Percentiles rank a stretch among this genome's conserved stretches.
Conservation (phyloP, 2,888 invertebrate genomes). For the Drosophila merina region DNA sequence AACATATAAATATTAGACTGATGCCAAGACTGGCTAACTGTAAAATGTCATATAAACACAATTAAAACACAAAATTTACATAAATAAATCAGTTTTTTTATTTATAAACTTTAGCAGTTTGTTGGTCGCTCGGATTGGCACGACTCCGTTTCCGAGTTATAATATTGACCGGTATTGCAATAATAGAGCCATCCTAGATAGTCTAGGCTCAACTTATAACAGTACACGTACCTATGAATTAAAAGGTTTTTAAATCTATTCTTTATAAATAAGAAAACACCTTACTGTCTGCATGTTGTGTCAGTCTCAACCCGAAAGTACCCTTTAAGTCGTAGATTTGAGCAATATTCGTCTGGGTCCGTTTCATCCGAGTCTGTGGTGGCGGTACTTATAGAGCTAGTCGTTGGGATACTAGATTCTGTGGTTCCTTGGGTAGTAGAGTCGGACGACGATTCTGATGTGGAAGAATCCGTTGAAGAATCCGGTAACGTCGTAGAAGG, state of each 20-base stretch:
- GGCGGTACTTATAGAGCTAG: slow-evolving; percentile 2
- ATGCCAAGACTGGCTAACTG: not conserved
- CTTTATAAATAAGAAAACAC: not conserved
- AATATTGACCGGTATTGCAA: slow-evolving; percentile 51
- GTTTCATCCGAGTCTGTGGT: slow-evolving; percentile 18
- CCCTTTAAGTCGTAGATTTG: slow-evolving; percentile 40
- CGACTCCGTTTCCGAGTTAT: slow-evolving; percentile 36
- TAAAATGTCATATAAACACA: not conserved
- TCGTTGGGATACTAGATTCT: not conserved
- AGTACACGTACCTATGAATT: slow-evolving; percentile 53
- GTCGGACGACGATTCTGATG: too few species aligned
- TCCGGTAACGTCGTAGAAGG: not conserved
- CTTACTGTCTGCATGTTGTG: slow-evolving; percentile 64
- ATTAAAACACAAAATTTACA: not conserved
- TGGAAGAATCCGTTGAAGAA: not conserved
- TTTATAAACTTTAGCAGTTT: slow-evolving; percentile 24
- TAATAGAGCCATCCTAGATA: slow-evolving; percentile 54
- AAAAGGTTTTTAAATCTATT: not conserved
- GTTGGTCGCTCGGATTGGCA: slow-evolving; percentile 35
- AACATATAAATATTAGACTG: not conserved
- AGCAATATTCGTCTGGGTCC: slow-evolving; percentile 45
- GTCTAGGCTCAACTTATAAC: slow-evolving; percentile 51
- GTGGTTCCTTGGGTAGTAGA: slow-evolving; percentile 1
- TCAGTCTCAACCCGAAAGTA: slow-evolving; percentile 54
- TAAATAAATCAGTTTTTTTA: not conserved